These are phyloP conservation scores for Ailurus styani DNA, from an alignment of 2,113 vertebrate species.

Conservation along the genomic window DNA sequence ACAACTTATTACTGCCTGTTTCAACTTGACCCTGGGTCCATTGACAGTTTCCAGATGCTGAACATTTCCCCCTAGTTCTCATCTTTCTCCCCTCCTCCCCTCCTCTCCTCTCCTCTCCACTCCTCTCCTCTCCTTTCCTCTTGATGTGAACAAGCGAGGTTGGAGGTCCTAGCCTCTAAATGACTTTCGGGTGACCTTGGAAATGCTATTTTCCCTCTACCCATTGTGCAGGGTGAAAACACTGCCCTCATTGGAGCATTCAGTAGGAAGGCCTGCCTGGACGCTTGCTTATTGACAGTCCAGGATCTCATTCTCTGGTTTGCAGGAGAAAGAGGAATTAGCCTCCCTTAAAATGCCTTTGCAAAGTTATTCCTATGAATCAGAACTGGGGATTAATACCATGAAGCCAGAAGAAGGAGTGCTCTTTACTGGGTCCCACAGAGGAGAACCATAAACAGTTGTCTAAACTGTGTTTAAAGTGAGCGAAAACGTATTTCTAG, in stretches of 20 bases:
- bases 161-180: background rate
- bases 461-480: background rate
- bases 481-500: background rate
- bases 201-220: background rate
- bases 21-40: too few relatives aligned
- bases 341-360: background rate
- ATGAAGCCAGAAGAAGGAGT: background rate
- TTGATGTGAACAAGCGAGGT: fast-evolving
- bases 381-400: background rate
- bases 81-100: too few relatives aligned
- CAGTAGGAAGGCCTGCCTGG: background rate
- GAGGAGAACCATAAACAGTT: background rate
- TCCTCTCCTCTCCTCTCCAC: too few relatives aligned
- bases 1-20: background rate
- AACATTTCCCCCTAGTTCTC: too few relatives aligned
- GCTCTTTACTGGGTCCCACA: background rate
- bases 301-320: background rate
- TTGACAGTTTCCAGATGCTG: too few relatives aligned
- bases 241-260: fast-evolving
- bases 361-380: background rate
- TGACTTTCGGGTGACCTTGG: background rate
- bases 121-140: too few relatives aligned
- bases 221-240: background rate
- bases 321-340: background rate
- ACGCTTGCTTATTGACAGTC: background rate